Base-by-base conservation (phyloP, 2,797 vertebrate species). In the Thalassophryne amazonica region DNA sequence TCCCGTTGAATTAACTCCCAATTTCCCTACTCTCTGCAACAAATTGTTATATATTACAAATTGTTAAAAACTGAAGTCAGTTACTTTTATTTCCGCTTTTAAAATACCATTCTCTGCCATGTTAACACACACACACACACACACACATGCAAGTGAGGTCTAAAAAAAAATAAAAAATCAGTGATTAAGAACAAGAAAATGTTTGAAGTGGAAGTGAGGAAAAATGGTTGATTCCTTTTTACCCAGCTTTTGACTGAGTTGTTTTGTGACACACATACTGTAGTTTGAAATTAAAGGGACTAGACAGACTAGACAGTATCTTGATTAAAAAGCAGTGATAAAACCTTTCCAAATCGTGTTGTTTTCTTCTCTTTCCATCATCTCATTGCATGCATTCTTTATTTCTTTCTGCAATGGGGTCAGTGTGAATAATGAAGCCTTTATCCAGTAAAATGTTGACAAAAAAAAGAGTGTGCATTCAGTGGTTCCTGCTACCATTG, bases 401-500 rank as follows among this genome's bases (percentile, higher is more conserved):
- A 67, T 75, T 57, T 64, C 35, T 37, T 33, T 46, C 42, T 16
- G 46, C 21, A 78, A 73, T 50, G 36, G 54, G 50, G 51, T 57
- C 51, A 49, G 0, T 58, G 54, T 85, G 67, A 85, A 86, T 81
- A 80, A 80, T 78, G 78, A 51, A 85, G 63, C 36, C 29, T 38
- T 74, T 68, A 64, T 47, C 71, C 46, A 61, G 86, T 85, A 18
- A 84, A 86, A 86, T 80, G 81, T 85, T 84, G 76, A 84, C 65
- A 73, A 25, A 68, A 56, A n/a, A 59, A 69, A 55, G 59, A 54
- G 18, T 60, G 57, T 57, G 52, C 55, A 76, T 66, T 68, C 66
- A 72, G 68, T 57, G 64, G 29, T 36, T 35, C 27, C 31, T 41
- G 43, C 59, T 42, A 69, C 38, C 20, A 2, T 5, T 67, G 81